Evolutionary conservation across 1,140 invertebrate genomes (phyloP).

Genomic region (Stenopsyche tienmushanensis): DNA sequence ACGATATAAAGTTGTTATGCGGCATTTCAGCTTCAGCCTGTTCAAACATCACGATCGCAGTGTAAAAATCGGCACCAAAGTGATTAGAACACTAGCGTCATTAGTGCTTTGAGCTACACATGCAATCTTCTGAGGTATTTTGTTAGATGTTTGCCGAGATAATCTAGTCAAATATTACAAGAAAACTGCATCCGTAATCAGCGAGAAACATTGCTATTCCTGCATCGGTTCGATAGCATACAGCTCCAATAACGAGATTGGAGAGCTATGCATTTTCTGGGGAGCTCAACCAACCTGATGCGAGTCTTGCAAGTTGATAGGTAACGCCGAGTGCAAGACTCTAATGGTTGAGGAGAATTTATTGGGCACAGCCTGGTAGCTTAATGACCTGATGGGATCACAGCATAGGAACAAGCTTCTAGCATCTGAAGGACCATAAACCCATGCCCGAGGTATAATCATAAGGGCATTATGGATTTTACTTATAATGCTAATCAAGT

Average conservation of each 20-base stretch:
- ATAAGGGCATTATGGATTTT: slow-evolving; percentile 2
- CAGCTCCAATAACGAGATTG: slow-evolving; percentile 1
- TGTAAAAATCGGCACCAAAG: too few relatives aligned
- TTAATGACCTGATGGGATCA: slow-evolving; percentile 39
- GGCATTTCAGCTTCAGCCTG: too few relatives aligned
- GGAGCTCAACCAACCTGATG: background rate
- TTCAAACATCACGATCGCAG: too few relatives aligned
- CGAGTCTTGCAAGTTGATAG: slow-evolving; percentile 19
- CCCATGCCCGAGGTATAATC: background rate
- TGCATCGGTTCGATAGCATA: slow-evolving; percentile 1
- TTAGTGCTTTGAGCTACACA: background rate
- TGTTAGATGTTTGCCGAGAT: background rate
- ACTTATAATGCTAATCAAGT: too few relatives aligned
- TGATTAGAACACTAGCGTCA: background rate
- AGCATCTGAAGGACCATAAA: background rate
- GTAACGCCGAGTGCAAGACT: slow-evolving; percentile 14
- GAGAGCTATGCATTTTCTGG: background rate
- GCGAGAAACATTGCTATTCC: slow-evolving; percentile 16
- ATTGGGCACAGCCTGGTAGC: slow-evolving; percentile 27
- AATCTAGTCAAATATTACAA: slow-evolving; percentile 15
- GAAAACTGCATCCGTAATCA: slow-evolving; percentile 17
- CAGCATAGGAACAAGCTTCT: slow-evolving; percentile 28
- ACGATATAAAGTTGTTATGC: too few relatives aligned
- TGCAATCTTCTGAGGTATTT: slow-evolving; percentile 2
- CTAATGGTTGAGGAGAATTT: slow-evolving; percentile 31